These are phyloP conservation scores for Meiosimyza platycephala DNA, from an alignment of 2,888 invertebrate species.

Conservation along the genomic window DNA sequence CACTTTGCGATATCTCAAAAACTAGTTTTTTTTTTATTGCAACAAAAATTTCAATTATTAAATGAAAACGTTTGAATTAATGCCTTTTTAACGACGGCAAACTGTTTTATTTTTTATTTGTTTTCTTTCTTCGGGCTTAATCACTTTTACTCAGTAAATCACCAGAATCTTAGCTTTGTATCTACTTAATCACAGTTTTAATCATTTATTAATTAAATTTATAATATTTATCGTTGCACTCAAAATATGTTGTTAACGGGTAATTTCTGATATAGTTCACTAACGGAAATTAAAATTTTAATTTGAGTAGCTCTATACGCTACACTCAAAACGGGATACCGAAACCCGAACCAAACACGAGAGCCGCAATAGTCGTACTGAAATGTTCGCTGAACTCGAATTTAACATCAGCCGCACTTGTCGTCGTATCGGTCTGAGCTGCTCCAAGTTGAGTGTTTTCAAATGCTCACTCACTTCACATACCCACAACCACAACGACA, in stretches of 20 bases:
- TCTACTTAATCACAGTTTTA: constrained; percentile 26
- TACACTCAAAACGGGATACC: constrained; percentile 12
- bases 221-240: too few species aligned
- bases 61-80: too few species aligned
- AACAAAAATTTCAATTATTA: too few species aligned
- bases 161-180: neutral
- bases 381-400: constrained; percentile 60
- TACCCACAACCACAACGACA: constrained; percentile 25
- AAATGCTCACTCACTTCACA: constrained; percentile 52
- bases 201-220: too few species aligned
- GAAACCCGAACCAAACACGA: constrained; percentile 61
- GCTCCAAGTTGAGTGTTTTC: constrained; percentile 51
- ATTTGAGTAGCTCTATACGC: too few species aligned
- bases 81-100: too few species aligned
- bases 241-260: too few species aligned
- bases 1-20: too few species aligned
- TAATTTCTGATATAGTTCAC: too few species aligned
- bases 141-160: neutral
- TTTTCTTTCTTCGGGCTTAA: neutral
- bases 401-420: constrained; percentile 54
- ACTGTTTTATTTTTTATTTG: neutral
- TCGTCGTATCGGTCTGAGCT: constrained; percentile 20
- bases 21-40: too few species aligned
- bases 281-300: too few species aligned
- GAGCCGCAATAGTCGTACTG: constrained; percentile 65